A percentile compares a stretch with the other conserved stretches of the same genome.
Evolutionary conservation across 2,888 invertebrate species (phyloP).

Genomic region (Megastigmus dorsalis): DNA sequence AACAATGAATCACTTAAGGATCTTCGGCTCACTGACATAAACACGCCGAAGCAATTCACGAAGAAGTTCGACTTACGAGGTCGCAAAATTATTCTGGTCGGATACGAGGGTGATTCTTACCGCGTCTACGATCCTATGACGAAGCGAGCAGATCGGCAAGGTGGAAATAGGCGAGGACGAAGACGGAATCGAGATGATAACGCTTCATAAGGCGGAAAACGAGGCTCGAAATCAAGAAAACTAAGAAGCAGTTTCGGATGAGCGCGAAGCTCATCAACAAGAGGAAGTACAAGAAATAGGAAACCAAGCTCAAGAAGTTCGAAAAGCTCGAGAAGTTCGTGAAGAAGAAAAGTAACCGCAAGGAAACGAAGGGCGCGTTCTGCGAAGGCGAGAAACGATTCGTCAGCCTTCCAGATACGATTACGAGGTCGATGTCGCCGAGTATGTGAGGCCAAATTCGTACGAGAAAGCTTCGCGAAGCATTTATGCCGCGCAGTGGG

Average conservation of each 20-base stretch:
- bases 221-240: neutral
- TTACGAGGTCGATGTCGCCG: neutral
- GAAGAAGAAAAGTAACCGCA: neutral
- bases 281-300: neutral
- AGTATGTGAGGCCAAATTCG: neutral
- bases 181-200: neutral
- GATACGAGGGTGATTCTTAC: slow-evolving; percentile 52
- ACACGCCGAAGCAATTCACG: slow-evolving; percentile 39
- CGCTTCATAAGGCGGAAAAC: neutral
- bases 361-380: neutral
- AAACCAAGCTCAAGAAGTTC: neutral
- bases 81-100: slow-evolving; percentile 43
- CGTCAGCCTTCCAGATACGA: neutral
- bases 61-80: slow-evolving; percentile 43
- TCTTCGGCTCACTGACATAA: slow-evolving; percentile 49
- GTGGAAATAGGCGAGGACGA: neutral
- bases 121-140: slow-evolving; percentile 38
- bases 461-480: neutral
- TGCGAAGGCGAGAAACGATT: neutral
- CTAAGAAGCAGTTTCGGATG: neutral
- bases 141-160: neutral
- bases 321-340: neutral
- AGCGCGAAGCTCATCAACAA: neutral
- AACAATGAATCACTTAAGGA: slow-evolving; percentile 38
- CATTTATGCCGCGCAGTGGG: slow-evolving; percentile 35